Conservation (phyloP, 1,140 invertebrate genomes). For the Drosophila repleta region DNA sequence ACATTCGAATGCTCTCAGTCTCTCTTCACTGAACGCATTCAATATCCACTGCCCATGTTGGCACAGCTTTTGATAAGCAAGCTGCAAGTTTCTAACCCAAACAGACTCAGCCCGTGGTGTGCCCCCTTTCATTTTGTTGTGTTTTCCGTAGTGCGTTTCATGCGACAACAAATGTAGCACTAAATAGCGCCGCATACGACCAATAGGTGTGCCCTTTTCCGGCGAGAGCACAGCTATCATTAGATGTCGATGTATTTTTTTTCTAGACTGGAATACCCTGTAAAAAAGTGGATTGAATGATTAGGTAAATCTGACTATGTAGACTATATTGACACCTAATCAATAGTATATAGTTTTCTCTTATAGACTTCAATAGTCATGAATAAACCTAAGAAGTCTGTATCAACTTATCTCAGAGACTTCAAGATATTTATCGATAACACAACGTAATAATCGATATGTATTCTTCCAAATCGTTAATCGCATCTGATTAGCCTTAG, state of each 20-base stretch:
- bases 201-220: not conserved
- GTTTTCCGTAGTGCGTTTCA: slow-evolving; percentile 39
- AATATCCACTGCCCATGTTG: not conserved
- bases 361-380: no score
- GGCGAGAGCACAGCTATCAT: no score
- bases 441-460: no score
- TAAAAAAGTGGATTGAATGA: not conserved
- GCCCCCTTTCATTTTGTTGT: slow-evolving; percentile 16
- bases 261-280: slow-evolving; percentile 22
- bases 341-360: no score
- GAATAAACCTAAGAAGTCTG: no score
- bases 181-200: slow-evolving; percentile 30
- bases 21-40: no score
- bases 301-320: no score
- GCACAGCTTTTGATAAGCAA: slow-evolving; percentile 34
- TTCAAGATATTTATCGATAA: no score
- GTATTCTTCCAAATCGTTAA: no score
- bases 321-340: no score
- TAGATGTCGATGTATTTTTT: slow-evolving; percentile 19
- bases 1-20: not conserved
- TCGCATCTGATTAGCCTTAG: no score
- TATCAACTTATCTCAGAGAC: no score
- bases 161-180: slow-evolving; percentile 36
- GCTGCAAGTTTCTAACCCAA: slow-evolving; percentile 24
- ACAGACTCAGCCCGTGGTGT: not conserved